A percentile compares a stretch with the other conserved stretches of the same genome.
Evolutionary conservation across 2,888 invertebrate species (phyloP).

Genomic region (Melinaea menophilus): DNA sequence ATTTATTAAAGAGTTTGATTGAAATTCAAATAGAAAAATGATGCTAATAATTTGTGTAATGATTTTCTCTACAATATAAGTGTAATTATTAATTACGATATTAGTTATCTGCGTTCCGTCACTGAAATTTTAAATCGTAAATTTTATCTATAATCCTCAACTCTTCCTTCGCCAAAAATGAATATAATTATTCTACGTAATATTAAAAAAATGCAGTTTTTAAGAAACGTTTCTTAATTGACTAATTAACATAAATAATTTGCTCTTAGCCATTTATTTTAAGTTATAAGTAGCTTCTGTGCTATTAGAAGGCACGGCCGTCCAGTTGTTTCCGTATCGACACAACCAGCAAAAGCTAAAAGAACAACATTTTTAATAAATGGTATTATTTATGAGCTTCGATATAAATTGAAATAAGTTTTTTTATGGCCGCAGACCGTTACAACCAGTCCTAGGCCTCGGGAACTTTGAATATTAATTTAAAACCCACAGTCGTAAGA

Average conservation of each 20-base stretch:
- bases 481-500: conserved; percentile 2
- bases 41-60: too few species aligned
- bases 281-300: not conserved
- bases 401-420: not conserved
- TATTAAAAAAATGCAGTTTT: not conserved
- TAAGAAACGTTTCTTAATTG: not conserved
- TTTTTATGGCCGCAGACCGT: not conserved
- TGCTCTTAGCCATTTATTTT: not conserved
- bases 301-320: not conserved
- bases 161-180: not conserved
- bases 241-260: too few species aligned
- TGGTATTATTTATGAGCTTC: not conserved
- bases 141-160: too few species aligned
- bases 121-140: too few species aligned
- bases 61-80: too few species aligned
- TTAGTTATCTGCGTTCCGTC: too few species aligned
- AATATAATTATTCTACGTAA: not conserved
- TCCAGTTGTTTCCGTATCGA: not conserved
- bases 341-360: not conserved
- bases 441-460: conserved; percentile 2
- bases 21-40: too few species aligned
- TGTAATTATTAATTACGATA: too few species aligned
- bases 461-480: conserved; percentile 6
- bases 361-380: conserved; percentile 2
- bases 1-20: too few species aligned